Base-by-base conservation (phyloP, 2,888 invertebrate species). In the Rutpela maculata region DNA sequence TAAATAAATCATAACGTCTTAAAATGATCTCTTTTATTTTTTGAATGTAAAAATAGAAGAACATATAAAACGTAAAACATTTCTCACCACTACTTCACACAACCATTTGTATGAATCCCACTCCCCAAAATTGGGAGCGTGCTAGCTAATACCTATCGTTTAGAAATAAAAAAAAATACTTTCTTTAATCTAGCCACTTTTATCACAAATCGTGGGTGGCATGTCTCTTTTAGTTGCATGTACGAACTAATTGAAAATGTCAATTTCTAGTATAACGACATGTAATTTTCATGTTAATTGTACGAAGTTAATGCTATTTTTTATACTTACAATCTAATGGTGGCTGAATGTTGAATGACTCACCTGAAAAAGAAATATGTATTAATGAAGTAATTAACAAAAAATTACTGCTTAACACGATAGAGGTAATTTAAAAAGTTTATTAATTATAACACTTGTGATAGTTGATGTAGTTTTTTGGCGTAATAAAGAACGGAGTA, bases 171-270 rank as follows among this genome's bases (percentile, higher is more conserved):
- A 4, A 17, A 17, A 35, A 18, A 31, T 7, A 10, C 15, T 62
- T 35, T 22, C n/a, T 62, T 11, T 31, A 18, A 17, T 6, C n/a
- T 35, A 35, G 1, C 15, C n/a, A 26, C 10, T 7, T 6, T 17
- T 63, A 31, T n/a, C n/a, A 17, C n/a, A 17, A 63, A 10, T n/a
- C 35, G 50, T 43, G 50, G 50, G 1, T 31, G 31, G 62, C 31
- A 31, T 31, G 62, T 35, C 35, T 35, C 11, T 10, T 63, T 63
- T 63, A 22, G 60, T 62, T 31, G 60, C 60, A 62, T 62, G 60
- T 31, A 26, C 22, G 15, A 31, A 62, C 22, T 62, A 63, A 63
- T 63, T 63, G 62, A 11, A 63, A 63, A 63, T 31, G 17, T 63
- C 35, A 63, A 63, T 63, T 26, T n/a, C n/a, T n/a, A n/a, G n/a